Evolutionary conservation across 1,140 invertebrate genomes (phyloP), one percentile per base, ranked within the genome.

Genomic region (Trichomalopsis sarcophagae): DNA sequence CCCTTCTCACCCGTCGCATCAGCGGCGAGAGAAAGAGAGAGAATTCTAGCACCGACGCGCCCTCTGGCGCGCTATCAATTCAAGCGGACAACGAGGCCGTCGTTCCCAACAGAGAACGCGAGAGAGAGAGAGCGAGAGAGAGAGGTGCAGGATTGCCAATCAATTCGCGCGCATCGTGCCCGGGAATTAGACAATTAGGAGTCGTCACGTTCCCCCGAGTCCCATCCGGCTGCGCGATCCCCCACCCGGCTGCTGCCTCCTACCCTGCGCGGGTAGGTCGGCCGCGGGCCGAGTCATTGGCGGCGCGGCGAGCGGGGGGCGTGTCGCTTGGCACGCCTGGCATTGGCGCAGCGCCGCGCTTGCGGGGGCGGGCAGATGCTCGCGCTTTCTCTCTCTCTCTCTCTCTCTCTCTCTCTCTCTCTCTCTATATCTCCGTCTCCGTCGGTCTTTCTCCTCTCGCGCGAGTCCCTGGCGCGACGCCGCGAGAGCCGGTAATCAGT

Each of bases 181-280:
- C 90, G 91, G 91, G 92, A 93, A 93, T 93, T 93, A 93, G 91
- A 92, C 92, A 93, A 93, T 93, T 93, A 93, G 92, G 92, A 92
- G 90, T 93, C 92, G 92, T 93, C 92, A 92, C 92, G 92, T 93
- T 92, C 89, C 88, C 85, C 79, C 87, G 68, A 62, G 55, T 62
- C 62, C 71, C 55, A 4, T 33, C 21, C 80, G n/a, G 36, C 40
- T 21, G 14, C 36, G n/a, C 5, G 13, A 47, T 17, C 80, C 81
- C 82, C 86, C 84, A 44, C 79, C 84, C 84, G 33, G 5, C n/a
- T 2, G 76, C 6, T 13, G 14, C 50, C 10, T n/a, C 13, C 69
- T 36, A 7, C 82, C 77, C 17, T 27, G 13, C 71, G 50, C 40
- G 30, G 77, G 83, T 82, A 82, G 86, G 68, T 21, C 44, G 77